phyloP scores from a whole-genome alignment of 2,113 vertebrate species.

The Platycercus adscitus region DNA sequence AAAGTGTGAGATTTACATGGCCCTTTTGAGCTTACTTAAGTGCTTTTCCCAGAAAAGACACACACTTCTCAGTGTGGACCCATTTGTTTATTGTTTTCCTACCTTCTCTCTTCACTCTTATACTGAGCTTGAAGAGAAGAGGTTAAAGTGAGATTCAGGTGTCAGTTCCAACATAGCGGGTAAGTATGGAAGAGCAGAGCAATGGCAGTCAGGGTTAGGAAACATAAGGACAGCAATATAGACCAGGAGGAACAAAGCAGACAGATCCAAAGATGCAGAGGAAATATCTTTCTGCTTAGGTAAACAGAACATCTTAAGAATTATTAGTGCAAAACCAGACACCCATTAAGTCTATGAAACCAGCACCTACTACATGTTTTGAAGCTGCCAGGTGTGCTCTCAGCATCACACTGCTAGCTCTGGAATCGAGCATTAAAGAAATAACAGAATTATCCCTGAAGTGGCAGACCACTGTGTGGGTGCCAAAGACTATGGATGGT shows the following conservation, averaged over 20 bases:
- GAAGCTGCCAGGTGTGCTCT: not conserved
- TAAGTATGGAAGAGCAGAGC: not conserved
- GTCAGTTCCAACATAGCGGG: not conserved
- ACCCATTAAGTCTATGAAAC: not conserved
- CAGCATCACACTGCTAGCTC: not conserved
- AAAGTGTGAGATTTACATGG: not conserved
- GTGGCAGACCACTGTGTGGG: not conserved
- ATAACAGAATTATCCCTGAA: not conserved
- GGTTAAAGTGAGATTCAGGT: not conserved
- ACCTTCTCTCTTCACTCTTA: not conserved
- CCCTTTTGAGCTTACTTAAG: not conserved
- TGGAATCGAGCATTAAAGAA: not conserved
- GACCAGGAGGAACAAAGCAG: not conserved
- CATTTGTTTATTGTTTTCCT: not conserved
- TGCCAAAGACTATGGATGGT: not conserved
- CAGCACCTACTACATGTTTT: not conserved
- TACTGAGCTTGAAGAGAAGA: not conserved
- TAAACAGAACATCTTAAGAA: not conserved
- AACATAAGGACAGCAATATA: not conserved
- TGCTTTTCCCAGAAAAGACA: not conserved
- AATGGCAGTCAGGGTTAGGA: not conserved
- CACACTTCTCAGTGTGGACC: not conserved
- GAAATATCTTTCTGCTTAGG: not conserved
- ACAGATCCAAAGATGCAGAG: not conserved
- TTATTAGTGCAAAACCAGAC: not conserved